phyloP scores from a whole-genome alignment of 2,797 vertebrate species.

The Mormyrops attenuatus region DNA sequence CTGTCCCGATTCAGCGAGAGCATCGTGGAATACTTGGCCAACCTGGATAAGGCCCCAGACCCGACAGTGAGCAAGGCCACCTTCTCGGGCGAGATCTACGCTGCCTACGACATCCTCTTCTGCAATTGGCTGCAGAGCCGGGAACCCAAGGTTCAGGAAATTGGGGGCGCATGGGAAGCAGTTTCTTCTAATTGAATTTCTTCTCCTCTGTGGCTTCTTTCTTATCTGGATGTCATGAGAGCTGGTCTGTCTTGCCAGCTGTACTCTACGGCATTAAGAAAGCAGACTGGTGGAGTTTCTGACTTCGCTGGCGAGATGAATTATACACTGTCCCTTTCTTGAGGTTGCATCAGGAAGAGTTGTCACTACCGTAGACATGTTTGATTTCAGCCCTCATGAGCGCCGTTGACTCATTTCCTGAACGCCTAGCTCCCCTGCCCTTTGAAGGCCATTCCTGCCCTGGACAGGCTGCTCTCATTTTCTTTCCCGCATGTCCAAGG shows the following conservation, averaged over 20 bases:
- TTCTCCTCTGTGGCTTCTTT: constrained; percentile 16
- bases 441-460: not conserved
- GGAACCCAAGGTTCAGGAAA: constrained; percentile 72
- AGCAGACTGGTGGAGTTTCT: not conserved
- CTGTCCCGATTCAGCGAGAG: constrained; percentile 86
- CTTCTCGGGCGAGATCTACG: constrained; percentile 75
- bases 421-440: not conserved
- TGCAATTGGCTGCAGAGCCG: constrained; percentile 81
- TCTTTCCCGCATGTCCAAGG: constrained; percentile 47
- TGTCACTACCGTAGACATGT: not conserved
- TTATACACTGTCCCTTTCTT: not conserved
- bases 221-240: not conserved
- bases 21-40: constrained; percentile 85
- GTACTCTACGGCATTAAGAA: not conserved
- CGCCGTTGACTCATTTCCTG: not conserved
- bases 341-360: not conserved
- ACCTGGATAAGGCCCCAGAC: constrained; percentile 88
- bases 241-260: not conserved
- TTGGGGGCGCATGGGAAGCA: constrained; percentile 28
- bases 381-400: not conserved
- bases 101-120: constrained; percentile 81
- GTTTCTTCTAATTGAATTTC: constrained; percentile 39
- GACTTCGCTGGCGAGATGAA: not conserved
- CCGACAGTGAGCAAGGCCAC: constrained; percentile 85
- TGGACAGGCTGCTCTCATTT: not conserved